Percentiles rank a stretch among this genome's conserved stretches.
phyloP scores from a whole-genome alignment of 2,113 vertebrate species.

The Scolopax mira region DNA sequence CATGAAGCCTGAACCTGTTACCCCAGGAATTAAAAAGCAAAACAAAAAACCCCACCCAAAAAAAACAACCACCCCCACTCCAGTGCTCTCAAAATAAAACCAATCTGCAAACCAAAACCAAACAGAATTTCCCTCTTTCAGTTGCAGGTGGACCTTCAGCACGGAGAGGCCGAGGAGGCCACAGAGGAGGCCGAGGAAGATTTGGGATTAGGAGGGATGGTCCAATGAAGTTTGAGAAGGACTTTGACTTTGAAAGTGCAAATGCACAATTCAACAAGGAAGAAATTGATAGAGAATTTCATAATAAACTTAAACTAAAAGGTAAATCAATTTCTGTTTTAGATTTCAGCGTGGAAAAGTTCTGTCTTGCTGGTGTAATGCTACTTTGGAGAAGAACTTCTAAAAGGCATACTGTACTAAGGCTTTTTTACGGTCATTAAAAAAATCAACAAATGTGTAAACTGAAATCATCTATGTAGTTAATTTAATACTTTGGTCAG shows the following conservation, averaged over 20 bases:
- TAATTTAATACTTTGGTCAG: not conserved
- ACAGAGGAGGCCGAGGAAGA: conserved; percentile 89
- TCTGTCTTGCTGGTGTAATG: not conserved
- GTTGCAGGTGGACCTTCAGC: conserved; percentile 74
- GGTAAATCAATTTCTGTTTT: conserved; percentile 72
- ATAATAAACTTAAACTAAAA: conserved; percentile 97
- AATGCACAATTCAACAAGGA: conserved; percentile 99
- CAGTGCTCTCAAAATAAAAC: not conserved
- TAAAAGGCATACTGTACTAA: not conserved
- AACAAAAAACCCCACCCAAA: not conserved
- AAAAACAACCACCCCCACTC: not conserved
- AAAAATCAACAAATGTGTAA: not conserved
- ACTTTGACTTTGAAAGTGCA: conserved; percentile 98
- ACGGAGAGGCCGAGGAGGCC: conserved; percentile 85
- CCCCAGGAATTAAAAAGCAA: not conserved
- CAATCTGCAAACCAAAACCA: not conserved
- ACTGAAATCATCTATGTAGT: not conserved
- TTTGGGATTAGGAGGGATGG: conserved; percentile 89
- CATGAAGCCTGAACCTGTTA: not conserved
- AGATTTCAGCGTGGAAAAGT: not conserved
- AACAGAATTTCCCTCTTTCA: not conserved
- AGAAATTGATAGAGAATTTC: conserved; percentile 96
- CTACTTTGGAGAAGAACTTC: not conserved
- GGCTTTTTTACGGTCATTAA: not conserved
- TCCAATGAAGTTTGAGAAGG: conserved; percentile 97